A percentile compares a stretch with the other conserved stretches of the same genome.
phyloP scores from a whole-genome alignment of 2,113 vertebrate genomes.

The Morphnarchus princeps region DNA sequence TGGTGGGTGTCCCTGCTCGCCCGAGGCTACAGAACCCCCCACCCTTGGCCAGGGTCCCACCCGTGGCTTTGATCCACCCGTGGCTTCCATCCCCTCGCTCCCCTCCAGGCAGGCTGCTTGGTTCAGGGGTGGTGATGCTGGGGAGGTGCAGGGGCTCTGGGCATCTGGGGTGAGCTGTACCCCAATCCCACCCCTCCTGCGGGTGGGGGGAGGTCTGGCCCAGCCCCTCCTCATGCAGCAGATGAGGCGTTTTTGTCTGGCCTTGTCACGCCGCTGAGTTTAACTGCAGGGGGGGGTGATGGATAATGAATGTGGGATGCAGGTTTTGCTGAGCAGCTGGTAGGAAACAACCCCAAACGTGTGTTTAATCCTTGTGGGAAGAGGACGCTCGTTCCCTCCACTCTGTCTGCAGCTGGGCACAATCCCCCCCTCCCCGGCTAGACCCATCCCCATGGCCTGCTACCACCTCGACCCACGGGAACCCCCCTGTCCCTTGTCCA shows the following conservation, averaged over 20 bases:
- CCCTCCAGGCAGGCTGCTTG: background rate
- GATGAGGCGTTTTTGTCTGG: background rate
- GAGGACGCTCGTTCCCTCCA: fast-evolving
- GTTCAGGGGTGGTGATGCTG: background rate
- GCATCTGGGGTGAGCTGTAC: background rate
- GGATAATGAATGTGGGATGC: background rate
- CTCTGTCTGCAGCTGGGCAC: background rate
- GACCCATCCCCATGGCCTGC: background rate
- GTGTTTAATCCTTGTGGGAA: background rate
- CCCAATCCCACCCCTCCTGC: no score
- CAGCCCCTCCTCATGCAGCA: background rate
- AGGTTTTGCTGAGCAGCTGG: background rate
- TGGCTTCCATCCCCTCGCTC: background rate
- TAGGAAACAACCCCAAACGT: background rate
- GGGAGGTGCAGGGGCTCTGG: background rate
- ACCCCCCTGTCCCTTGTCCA: fast-evolving
- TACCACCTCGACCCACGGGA: fast-evolving
- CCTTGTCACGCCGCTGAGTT: fast-evolving
- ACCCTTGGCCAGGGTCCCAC: fast-evolving
- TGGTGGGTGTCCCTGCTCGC: background rate
- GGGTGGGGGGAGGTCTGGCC: background rate
- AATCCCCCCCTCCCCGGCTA: fast-evolving
- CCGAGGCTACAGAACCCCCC: background rate
- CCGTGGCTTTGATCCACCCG: fast-evolving
- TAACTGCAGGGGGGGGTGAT: background rate